These are phyloP conservation scores for Fissipunctia ypsillon DNA, from an alignment of 2,888 invertebrate species.

Conservation along the genomic window DNA sequence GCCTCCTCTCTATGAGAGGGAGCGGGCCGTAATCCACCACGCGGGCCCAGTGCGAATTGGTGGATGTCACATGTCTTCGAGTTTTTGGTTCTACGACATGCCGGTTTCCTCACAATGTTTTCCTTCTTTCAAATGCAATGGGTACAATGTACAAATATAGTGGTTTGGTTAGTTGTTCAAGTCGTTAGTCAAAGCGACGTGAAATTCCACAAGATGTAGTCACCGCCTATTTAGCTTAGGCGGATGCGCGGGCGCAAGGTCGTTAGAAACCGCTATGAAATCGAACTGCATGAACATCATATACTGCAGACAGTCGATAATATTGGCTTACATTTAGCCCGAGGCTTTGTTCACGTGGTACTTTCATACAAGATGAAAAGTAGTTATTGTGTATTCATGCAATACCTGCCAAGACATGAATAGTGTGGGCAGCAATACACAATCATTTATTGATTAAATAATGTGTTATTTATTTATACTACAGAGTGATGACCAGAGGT, in stretches of 20 bases:
- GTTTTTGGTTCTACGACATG: not conserved
- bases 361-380: not conserved
- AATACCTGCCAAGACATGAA: not conserved
- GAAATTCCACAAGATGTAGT: slow-evolving; percentile 64
- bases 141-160: slow-evolving; percentile 28
- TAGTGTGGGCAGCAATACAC: not conserved
- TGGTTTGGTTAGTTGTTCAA: slow-evolving; percentile 53
- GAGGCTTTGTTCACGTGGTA: not conserved
- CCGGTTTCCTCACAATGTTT: not conserved
- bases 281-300: slow-evolving; percentile 67
- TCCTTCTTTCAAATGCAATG: not conserved
- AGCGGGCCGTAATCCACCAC: not conserved
- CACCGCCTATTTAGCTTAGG: slow-evolving; percentile 59
- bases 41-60: not conserved
- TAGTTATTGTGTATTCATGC: not conserved
- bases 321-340: slow-evolving; percentile 5
- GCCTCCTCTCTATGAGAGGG: not conserved
- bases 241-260: slow-evolving; percentile 71
- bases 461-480: not conserved
- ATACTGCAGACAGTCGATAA: slow-evolving; percentile 28
- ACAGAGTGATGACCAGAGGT: not conserved
- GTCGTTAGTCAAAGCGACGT: slow-evolving; percentile 52
- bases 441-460: not conserved
- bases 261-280: slow-evolving; percentile 69
- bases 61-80: not conserved